Percentiles rank a stretch among this genome's conserved stretches.
phyloP scores from a whole-genome alignment of 2,797 vertebrate genomes.

The Corythornis leucogaster region DNA sequence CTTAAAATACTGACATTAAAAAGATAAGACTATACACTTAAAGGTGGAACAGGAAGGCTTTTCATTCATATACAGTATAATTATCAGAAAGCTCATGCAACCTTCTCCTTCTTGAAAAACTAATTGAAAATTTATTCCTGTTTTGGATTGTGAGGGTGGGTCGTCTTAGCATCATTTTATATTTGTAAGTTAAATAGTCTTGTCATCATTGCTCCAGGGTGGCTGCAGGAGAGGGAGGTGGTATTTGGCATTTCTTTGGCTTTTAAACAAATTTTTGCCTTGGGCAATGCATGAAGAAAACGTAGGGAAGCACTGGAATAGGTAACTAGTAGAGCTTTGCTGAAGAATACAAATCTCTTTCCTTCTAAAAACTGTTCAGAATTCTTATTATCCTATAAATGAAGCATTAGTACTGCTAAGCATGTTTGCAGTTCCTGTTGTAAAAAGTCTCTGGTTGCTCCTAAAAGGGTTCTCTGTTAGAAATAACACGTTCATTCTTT shows the following conservation, averaged over 20 bases:
- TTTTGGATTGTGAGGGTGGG: not conserved
- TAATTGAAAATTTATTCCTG: not conserved
- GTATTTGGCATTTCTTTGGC: not conserved
- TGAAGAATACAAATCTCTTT: not conserved
- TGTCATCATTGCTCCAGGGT: not conserved
- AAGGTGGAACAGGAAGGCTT: not conserved
- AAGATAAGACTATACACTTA: not conserved
- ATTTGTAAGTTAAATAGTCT: not conserved
- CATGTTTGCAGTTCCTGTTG: not conserved
- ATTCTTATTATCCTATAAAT: constrained; percentile 33
- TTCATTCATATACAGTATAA: not conserved
- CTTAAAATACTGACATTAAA: not conserved
- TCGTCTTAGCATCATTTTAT: not conserved
- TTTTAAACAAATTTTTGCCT: constrained; percentile 16
- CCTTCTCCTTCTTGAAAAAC: not conserved
- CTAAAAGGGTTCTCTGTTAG: not conserved
- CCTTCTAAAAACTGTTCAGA: not conserved
- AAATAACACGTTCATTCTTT: not conserved
- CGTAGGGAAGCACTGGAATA: not conserved
- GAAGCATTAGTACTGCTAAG: not conserved
- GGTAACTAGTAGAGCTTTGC: not conserved
- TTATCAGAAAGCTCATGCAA: not conserved
- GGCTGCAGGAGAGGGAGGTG: not conserved
- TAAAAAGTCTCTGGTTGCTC: not conserved
- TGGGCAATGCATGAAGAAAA: constrained; percentile 11